Evolutionary conservation across 37 sponge, comb jelly and placozoan genomes (phyloP).

Genomic region (Ianthella basta): DNA sequence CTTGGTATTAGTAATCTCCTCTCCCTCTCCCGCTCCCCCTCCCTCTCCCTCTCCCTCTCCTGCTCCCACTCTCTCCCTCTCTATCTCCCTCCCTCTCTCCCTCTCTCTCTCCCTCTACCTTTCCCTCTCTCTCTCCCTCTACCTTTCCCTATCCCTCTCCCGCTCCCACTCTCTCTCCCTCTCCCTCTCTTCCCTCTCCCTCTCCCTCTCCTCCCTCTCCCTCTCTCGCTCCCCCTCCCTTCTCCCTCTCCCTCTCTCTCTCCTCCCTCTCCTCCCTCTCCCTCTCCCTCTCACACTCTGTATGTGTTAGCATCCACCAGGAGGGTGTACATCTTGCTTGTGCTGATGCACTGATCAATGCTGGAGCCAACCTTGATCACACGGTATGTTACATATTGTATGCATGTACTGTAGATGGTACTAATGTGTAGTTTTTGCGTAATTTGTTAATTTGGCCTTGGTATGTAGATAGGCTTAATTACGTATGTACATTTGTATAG

Average conservation of each 20-base stretch:
- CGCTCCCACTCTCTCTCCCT: not conserved
- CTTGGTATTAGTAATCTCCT: not conserved
- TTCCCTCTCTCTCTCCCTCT: not conserved
- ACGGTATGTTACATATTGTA: not conserved
- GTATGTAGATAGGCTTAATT: no score
- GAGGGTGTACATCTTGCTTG: constrained; percentile 75
- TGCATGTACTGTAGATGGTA: no score
- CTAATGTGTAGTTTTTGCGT: no score
- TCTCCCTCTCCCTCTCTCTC: no score
- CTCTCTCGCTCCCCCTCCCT: not conserved
- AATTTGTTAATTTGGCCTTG: no score
- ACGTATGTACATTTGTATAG: not conserved
- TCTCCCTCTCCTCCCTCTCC: not conserved
- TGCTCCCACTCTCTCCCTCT: not conserved
- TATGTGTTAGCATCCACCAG: constrained; percentile 8
- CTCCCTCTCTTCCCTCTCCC: no score
- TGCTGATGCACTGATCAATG: constrained; percentile 73
- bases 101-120: constrained; percentile 10
- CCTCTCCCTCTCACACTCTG: not conserved
- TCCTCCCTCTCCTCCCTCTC: constrained; percentile 12
- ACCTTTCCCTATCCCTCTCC: not conserved
- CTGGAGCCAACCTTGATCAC: constrained; percentile 69
- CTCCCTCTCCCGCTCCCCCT: no score
- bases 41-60: not conserved
- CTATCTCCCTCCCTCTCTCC: not conserved